Evolutionary conservation across 2,797 vertebrate genomes (phyloP), one percentile per base, ranked within the genome.

Genomic region (Takifugu ocellatus): DNA sequence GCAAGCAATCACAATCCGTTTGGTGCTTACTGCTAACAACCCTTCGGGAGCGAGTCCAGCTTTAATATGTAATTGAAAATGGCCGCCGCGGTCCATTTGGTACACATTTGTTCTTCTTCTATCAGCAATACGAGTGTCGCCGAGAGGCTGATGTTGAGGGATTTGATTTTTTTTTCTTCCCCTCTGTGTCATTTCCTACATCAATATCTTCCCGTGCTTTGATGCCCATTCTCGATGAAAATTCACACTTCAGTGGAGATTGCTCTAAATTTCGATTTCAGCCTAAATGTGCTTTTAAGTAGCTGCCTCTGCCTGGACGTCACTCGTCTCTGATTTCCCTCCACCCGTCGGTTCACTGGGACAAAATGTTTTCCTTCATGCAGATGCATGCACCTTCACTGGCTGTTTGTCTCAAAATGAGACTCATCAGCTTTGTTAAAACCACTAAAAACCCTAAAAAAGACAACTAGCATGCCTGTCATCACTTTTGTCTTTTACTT

Each of bases 21-120:
- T 83, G 78, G 84, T 86, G 77, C 79, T 86, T 80, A 85, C 75
- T 25, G 73, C 74, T 82, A 83, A 81, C 79, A 77, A 68, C 65
- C 76, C 69, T 82, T 60, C 53, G 63, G 79, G 77, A 66, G 61
- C 60, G 60, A 63, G 66, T 70, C 63, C 60, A 74, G 71, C 63
- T 71, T 39, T 79, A 77, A 87, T 86, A 74, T 71, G 78, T 86
- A 81, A 90, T 85, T 89, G 85, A 84, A 88, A 86, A 85, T 75
- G 74, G 78, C 70, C 67, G 79, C 79, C 54, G 54, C 78, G 78
- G 75, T 85, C 83, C 78, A 87, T 89, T 88, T 87, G 69, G 75
- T 55, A 59, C 68, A 72, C 79, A 70, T 87, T 82, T 86, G 69
- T 87, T 85, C 80, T 79, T 66, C 65, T 72, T 66, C 75, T 83